Evolutionary conservation across 2,113 vertebrate species (phyloP).

Genomic region (Aegithalos caudatus): DNA sequence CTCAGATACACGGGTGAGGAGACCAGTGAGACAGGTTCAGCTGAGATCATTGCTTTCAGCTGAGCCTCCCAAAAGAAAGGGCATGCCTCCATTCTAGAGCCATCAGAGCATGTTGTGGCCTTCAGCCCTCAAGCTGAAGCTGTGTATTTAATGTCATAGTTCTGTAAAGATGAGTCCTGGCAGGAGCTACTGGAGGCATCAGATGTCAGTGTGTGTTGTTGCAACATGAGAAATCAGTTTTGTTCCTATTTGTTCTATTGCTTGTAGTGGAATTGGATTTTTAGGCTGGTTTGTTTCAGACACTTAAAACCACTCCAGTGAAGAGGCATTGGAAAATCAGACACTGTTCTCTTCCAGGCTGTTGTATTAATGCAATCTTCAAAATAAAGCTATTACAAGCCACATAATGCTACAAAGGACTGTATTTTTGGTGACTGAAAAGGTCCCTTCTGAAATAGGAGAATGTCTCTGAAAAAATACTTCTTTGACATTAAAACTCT

Average conservation of each 20-base stretch:
- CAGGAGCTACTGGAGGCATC: not conserved
- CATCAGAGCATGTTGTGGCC: not conserved
- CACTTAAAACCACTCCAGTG: not conserved
- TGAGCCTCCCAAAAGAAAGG: rapidly evolving
- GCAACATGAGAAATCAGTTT: not conserved
- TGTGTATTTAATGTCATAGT: not conserved
- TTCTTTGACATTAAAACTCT: not conserved
- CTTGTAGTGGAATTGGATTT: not conserved
- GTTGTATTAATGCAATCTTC: not conserved
- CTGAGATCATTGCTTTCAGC: too few species aligned
- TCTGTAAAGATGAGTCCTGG: not conserved
- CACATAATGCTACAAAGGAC: not conserved
- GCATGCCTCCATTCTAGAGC: not conserved
- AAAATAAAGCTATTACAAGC: not conserved
- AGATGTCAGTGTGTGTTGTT: not conserved
- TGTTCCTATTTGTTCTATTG: not conserved
- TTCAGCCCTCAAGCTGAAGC: not conserved
- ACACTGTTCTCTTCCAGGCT: not conserved
- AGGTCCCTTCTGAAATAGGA: not conserved
- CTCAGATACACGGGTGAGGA: not conserved
- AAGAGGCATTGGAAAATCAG: not conserved
- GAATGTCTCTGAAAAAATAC: not conserved
- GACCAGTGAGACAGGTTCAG: not conserved
- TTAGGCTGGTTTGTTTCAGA: not conserved
- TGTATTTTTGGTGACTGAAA: not conserved